Evolutionary conservation across 2,797 vertebrate genomes (phyloP), one percentile per base, ranked within the genome.

Genomic region (Tangara arthus): DNA sequence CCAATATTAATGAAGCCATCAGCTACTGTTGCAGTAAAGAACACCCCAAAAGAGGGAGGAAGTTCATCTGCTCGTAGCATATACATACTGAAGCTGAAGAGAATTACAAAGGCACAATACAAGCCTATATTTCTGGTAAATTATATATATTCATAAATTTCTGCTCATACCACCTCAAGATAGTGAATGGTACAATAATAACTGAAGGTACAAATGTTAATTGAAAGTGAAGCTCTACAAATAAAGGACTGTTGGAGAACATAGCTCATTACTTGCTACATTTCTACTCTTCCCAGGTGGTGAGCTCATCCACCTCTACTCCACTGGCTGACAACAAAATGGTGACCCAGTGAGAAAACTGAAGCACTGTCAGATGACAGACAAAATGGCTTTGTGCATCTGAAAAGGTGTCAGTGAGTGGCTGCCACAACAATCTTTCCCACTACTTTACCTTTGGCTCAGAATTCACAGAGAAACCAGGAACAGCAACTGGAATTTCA

Each of bases 71-170:
- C 87, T 91, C 1, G 3, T 92, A 92, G 93, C 65, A 0, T 82
- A 71, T 60, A 95, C 87, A 94, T 87, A 95, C 76, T 75, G 88
- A 94, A 96, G 90, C 91, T 83, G 86, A 87, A 93, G 91, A 91
- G 86, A 95, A 94, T 94, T 92, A 94, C 89, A 73, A 96, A 95
- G 91, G 92, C 94, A 97, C 66, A 5, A 81, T 94, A 93, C 87
- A 95, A 91, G 88, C 93, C 92, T 94, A 39, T 89, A 93, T 77
- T 86, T 95, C 89, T 89, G 94, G 64, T 90, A 97, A 90, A 90
- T 94, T 86, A 80, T 68, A 90, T 82, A 95, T 93, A 89, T 68
- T 92, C 30, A 32, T 81, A 82, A 64, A 70, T 52, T 95, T 95
- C 89, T 93, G 90, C 61, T 92, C 66, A 94, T 87, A 94, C 76